phyloP scores from a whole-genome alignment of 2,888 invertebrate genomes.

The Drosophila fungiperda region DNA sequence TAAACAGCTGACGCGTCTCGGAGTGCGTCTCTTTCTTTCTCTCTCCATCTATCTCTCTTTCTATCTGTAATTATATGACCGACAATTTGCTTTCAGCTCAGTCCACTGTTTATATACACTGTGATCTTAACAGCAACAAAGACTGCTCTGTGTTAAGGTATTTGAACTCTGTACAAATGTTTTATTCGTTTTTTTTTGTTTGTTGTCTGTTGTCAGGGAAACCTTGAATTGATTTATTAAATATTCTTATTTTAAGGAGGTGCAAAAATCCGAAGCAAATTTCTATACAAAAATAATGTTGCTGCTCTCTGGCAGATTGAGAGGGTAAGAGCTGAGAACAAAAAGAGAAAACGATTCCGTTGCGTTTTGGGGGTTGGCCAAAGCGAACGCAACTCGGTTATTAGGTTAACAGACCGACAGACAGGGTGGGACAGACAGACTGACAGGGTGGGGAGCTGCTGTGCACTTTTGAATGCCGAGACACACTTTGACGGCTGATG shows the following conservation, averaged over 20 bases:
- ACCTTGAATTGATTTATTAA: slow-evolving; percentile 38
- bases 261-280: background rate
- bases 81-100: slow-evolving; percentile 7
- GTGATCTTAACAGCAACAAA: background rate
- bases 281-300: background rate
- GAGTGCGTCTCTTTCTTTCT: background rate
- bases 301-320: background rate
- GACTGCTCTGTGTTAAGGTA: slow-evolving; percentile 20
- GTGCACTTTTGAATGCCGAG: slow-evolving; percentile 29
- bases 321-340: slow-evolving; percentile 5
- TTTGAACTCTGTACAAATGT: slow-evolving; percentile 52
- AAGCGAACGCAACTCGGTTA: slow-evolving; percentile 14
- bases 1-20: slow-evolving; percentile 25
- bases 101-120: slow-evolving; percentile 2
- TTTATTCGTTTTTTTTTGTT: slow-evolving; percentile 20
- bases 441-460: slow-evolving; percentile 2
- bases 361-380: slow-evolving; percentile 6
- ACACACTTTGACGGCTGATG: slow-evolving; percentile 27
- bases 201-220: slow-evolving; percentile 31
- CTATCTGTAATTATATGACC: slow-evolving; percentile 7
- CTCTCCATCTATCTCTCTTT: background rate
- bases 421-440: background rate
- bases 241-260: slow-evolving; percentile 9
- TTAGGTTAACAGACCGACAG: slow-evolving; percentile 12
- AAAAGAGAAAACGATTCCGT: background rate